Evolutionary conservation across 2,888 invertebrate genomes (phyloP).

Genomic region (Lucinisca nassula): DNA sequence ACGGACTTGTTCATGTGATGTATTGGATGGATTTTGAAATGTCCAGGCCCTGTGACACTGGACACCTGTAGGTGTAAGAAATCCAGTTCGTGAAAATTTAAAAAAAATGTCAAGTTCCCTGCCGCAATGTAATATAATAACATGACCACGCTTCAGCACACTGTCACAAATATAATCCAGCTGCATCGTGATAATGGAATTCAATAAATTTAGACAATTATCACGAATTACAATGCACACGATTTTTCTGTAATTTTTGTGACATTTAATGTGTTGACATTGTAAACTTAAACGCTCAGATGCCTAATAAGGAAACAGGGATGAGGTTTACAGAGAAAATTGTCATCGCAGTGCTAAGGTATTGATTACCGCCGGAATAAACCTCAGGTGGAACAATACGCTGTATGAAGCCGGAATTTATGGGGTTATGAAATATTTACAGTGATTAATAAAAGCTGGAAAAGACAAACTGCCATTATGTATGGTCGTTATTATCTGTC

Average conservation of each 20-base stretch:
- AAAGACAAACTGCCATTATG: background rate
- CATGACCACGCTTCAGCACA: too few relatives aligned
- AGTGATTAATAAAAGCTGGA: background rate
- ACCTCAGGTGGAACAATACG: background rate
- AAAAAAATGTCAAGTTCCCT: too few relatives aligned
- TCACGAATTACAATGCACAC: background rate
- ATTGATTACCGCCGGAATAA: background rate
- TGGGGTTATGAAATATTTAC: conserved; percentile 4
- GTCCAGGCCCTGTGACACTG: too few relatives aligned
- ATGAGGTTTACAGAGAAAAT: background rate
- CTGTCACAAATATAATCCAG: too few relatives aligned
- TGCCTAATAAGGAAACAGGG: background rate
- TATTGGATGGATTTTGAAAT: too few relatives aligned
- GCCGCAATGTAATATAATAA: too few relatives aligned
- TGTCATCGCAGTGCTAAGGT: background rate
- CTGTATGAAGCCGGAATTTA: background rate
- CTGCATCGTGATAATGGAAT: background rate
- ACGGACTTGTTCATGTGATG: too few relatives aligned
- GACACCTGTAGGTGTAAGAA: too few relatives aligned
- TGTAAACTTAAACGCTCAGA: background rate
- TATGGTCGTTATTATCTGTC: background rate
- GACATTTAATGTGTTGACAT: background rate
- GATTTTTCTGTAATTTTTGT: background rate
- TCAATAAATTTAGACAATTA: conserved; percentile 4
- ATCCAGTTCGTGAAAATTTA: too few relatives aligned